Conservation (phyloP, 2,113 vertebrate species). For the Mionectes macconnelli region DNA sequence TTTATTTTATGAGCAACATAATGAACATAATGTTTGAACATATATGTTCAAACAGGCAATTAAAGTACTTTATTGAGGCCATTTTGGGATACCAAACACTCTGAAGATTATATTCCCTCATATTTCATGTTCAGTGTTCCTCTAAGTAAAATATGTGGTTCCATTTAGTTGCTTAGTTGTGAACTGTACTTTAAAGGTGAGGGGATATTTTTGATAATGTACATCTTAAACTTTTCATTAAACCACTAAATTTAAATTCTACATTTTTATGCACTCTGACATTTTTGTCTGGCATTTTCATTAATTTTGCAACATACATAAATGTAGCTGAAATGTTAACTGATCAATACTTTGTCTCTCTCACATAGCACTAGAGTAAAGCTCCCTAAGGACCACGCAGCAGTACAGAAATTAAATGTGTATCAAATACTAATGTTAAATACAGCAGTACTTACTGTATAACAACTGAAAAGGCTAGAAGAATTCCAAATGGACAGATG, state of each 20-base stretch:
- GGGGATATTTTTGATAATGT: slow-evolving; percentile 75
- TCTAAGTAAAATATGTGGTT: slow-evolving; percentile 72
- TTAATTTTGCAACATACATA: slow-evolving; percentile 88
- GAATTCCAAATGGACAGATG: slow-evolving; percentile 84
- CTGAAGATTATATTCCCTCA: slow-evolving; percentile 43
- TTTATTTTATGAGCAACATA: slow-evolving; percentile 27
- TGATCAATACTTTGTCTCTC: slow-evolving; percentile 95
- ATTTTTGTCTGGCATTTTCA: slow-evolving; percentile 92
- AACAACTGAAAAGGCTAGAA: slow-evolving; percentile 85
- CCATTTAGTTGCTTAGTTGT: slow-evolving; percentile 65
- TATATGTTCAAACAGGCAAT: slow-evolving; percentile 9
- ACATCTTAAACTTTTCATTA: slow-evolving; percentile 83
- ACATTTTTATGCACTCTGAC: slow-evolving; percentile 86
- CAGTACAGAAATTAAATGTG: slow-evolving; percentile 91
- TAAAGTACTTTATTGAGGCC: slow-evolving; percentile 30
- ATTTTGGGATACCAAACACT: slow-evolving; percentile 61
- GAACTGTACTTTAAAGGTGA: slow-evolving; percentile 71
- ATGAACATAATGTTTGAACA: too few relatives aligned
- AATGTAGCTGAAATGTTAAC: slow-evolving; percentile 93
- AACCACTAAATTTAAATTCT: slow-evolving; percentile 83
- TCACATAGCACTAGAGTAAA: slow-evolving; percentile 78
- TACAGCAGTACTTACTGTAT: slow-evolving; percentile 79
- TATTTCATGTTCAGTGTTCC: slow-evolving; percentile 69
- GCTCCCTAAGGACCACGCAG: slow-evolving; percentile 77
- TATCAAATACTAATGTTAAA: slow-evolving; percentile 94